Conservation (phyloP, 2,888 invertebrate species). For the Stenurella melanura region DNA sequence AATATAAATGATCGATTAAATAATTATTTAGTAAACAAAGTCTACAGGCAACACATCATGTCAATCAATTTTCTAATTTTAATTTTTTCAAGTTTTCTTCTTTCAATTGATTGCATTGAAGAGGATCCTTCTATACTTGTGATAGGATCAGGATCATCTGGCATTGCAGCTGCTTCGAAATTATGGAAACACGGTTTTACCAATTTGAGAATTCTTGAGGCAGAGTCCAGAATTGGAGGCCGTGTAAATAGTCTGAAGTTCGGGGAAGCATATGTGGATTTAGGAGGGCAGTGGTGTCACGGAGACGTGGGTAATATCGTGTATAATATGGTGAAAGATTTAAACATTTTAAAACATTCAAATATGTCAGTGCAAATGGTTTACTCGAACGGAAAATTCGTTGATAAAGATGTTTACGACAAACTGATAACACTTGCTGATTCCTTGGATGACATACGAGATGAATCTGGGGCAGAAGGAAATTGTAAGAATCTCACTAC, state of each 20-base stretch:
- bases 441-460: conserved; percentile 5
- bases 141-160: conserved; percentile 48
- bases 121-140: conserved; percentile 43
- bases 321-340: conserved; percentile 57
- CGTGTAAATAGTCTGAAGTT: conserved; percentile 61
- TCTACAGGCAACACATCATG: neutral
- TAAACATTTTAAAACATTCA: conserved; percentile 45
- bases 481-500: conserved; percentile 18
- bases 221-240: conserved; percentile 66
- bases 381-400: conserved; percentile 67
- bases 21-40: neutral
- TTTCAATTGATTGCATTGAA: neutral
- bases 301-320: conserved; percentile 59
- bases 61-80: neutral
- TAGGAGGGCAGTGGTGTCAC: conserved; percentile 63
- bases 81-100: neutral
- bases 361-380: conserved; percentile 53
- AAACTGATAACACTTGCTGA: conserved; percentile 21
- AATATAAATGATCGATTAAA: neutral
- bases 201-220: conserved; percentile 72
- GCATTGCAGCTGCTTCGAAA: conserved; percentile 74
- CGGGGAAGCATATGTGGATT: conserved; percentile 56
- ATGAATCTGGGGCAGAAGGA: neutral
- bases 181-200: conserved; percentile 72
- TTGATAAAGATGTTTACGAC: neutral